phyloP scores from a whole-genome alignment of 2,797 vertebrate species.

The Mormyrops boulengeri region DNA sequence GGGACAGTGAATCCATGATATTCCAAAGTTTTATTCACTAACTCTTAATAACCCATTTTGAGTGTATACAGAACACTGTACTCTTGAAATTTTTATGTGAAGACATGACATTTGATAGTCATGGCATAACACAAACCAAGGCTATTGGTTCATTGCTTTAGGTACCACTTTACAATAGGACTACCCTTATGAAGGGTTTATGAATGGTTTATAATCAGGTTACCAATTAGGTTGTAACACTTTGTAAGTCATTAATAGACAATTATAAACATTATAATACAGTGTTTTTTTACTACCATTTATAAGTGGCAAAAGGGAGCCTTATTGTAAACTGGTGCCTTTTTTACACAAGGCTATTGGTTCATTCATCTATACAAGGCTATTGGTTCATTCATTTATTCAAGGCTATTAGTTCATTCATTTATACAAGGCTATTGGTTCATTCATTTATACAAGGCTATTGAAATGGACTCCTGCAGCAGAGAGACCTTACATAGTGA shows the following conservation, averaged over 20 bases:
- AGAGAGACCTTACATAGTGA: neutral
- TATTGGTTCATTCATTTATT: too few species aligned
- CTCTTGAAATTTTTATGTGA: neutral
- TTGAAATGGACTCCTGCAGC: neutral
- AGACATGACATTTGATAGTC: neutral
- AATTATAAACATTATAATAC: neutral
- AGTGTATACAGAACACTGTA: neutral
- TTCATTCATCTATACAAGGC: too few species aligned
- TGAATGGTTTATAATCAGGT: neutral
- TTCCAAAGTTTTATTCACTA: constrained; percentile 16
- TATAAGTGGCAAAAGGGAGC: neutral
- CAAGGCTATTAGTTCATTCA: too few species aligned
- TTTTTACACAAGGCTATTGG: neutral
- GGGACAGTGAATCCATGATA: neutral
- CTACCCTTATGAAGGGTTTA: neutral
- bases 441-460: neutral
- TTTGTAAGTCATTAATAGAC: neutral
- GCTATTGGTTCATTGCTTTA: neutral
- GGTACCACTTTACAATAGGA: neutral
- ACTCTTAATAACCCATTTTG: neutral
- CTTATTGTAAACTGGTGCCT: neutral
- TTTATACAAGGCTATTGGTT: too few species aligned
- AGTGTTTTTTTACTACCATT: neutral
- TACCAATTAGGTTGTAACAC: neutral
- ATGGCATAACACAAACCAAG: neutral